These are phyloP conservation scores for Synergus itoensis DNA, from an alignment of 2,888 invertebrate genomes.

Conservation along the genomic window DNA sequence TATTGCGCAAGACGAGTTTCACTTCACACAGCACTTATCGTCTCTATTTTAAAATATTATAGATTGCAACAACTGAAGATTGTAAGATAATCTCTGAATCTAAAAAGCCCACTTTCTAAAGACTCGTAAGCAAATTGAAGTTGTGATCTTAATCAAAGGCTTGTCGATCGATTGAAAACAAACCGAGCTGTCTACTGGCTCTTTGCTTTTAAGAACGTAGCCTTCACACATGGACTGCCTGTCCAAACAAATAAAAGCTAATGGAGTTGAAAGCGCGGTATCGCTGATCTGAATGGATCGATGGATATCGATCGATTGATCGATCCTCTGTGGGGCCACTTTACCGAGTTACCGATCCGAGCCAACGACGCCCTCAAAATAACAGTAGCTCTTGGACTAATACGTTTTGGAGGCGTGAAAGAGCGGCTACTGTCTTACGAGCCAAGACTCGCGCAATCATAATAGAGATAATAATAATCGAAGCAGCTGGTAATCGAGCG, in stretches of 20 bases:
- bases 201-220: conserved; percentile 50
- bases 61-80: background rate
- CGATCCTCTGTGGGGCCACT: conserved; percentile 43
- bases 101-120: conserved; percentile 22
- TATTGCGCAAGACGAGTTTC: background rate
- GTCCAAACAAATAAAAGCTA: conserved; percentile 68
- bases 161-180: conserved; percentile 59
- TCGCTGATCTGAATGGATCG: conserved; percentile 55
- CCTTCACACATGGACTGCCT: conserved; percentile 61
- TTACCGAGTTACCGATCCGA: conserved; percentile 39
- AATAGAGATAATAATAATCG: conserved; percentile 48
- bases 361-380: background rate
- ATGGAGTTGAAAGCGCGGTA: conserved; percentile 57
- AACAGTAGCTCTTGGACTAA: conserved; percentile 35
- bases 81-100: conserved; percentile 1
- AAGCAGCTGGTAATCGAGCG: conserved; percentile 51
- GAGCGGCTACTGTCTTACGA: conserved; percentile 53
- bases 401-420: conserved; percentile 50
- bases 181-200: conserved; percentile 54
- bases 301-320: conserved; percentile 58
- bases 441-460: conserved; percentile 36
- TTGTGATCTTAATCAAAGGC: conserved; percentile 48
- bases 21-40: background rate
- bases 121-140: conserved; percentile 48
- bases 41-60: background rate